phyloP scores from a whole-genome alignment of 2,888 invertebrate species.

The Sussaba pulchella region DNA sequence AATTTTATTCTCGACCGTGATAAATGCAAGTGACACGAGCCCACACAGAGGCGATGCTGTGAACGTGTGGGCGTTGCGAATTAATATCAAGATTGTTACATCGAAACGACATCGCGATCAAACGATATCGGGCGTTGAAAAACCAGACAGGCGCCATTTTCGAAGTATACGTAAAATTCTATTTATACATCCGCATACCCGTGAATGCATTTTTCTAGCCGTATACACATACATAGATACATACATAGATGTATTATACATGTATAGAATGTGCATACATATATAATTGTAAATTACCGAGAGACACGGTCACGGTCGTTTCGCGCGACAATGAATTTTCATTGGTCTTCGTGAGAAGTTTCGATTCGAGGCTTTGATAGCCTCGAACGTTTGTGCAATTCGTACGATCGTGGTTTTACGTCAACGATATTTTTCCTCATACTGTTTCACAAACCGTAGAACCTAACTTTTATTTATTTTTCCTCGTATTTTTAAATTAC shows the following conservation, averaged over 20 bases:
- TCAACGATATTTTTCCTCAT: no score
- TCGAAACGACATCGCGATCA: neutral
- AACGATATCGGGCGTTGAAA: neutral
- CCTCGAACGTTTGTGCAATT: conserved; percentile 18
- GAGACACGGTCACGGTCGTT: conserved; percentile 59
- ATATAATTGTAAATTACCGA: neutral
- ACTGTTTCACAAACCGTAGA: neutral
- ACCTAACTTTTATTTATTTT: no score
- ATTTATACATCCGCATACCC: neutral
- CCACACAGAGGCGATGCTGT: conserved; percentile 44
- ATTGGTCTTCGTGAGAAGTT: conserved; percentile 59
- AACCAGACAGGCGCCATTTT: neutral
- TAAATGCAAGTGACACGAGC: conserved; percentile 4
- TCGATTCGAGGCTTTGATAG: conserved; percentile 29
- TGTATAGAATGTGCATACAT: no score
- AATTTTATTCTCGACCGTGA: conserved; percentile 43
- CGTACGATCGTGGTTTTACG: no score
- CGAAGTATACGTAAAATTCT: conserved; percentile 2
- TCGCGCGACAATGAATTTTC: conserved; percentile 65
- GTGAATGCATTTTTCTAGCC: neutral
- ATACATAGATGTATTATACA: no score
- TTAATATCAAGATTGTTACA: conserved; percentile 47
- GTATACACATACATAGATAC: neutral
- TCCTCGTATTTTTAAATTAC: no score
- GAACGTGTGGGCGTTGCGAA: conserved; percentile 60